These are phyloP conservation scores for Dendrolimus kikuchii DNA, from an alignment of 1,140 invertebrate species.

Conservation along the genomic window DNA sequence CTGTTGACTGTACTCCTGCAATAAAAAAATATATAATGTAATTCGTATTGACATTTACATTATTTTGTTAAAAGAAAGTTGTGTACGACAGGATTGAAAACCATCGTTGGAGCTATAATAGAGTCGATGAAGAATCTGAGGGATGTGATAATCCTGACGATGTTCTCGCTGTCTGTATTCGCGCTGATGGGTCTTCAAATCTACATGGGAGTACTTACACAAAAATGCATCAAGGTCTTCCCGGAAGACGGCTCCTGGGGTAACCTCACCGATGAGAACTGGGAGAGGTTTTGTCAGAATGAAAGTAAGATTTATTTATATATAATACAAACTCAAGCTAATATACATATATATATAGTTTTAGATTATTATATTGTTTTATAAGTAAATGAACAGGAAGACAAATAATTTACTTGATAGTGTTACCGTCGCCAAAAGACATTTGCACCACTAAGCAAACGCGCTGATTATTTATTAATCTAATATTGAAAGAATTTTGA, in stretches of 20 bases:
- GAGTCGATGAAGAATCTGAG: conserved; percentile 99
- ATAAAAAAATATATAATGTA: no score
- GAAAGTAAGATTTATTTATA: conserved; percentile 77
- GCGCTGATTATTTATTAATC: neutral
- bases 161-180: conserved; percentile 99
- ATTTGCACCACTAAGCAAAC: no score
- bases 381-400: no score
- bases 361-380: no score
- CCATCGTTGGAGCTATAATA: conserved; percentile 99
- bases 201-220: conserved; percentile 97
- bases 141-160: conserved; percentile 99
- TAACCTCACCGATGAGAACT: conserved; percentile 89
- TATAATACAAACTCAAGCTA: conserved; percentile 69
- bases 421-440: no score
- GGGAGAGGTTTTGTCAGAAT: conserved; percentile 85
- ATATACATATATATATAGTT: neutral
- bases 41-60: no score
- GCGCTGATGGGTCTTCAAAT: conserved; percentile 98
- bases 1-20: no score
- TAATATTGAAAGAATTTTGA: neutral
- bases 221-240: conserved; percentile 95
- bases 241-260: conserved; percentile 90
- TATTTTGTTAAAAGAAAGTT: no score
- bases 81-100: conserved; percentile 90
- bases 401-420: no score